Evolutionary conservation across 2,888 invertebrate species (phyloP).

Genomic region (Cephus spinipes): DNA sequence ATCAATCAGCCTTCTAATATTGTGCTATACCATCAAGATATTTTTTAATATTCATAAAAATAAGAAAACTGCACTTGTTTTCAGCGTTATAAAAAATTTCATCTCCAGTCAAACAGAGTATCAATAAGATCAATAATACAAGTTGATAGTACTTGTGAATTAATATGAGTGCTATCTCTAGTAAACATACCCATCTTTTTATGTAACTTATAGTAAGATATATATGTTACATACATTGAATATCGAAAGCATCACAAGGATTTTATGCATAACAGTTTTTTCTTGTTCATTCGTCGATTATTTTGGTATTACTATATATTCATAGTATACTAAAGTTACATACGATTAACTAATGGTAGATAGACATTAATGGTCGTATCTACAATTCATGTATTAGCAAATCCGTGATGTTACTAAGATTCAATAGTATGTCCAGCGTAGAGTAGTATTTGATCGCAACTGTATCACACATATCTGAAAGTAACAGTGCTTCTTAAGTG

Average conservation of each 20-base stretch:
- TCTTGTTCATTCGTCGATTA: slow-evolving; percentile 38
- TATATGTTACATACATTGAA: slow-evolving; percentile 23
- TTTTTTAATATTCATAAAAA: background rate
- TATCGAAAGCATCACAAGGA: slow-evolving; percentile 34
- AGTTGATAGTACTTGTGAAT: background rate
- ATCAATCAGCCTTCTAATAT: background rate
- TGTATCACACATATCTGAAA: background rate
- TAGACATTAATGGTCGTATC: slow-evolving; percentile 13
- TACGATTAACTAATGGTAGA: slow-evolving; percentile 32
- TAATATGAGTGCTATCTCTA: background rate
- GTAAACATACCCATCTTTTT: background rate
- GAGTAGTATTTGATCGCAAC: background rate
- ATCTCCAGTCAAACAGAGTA: background rate
- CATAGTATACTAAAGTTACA: slow-evolving; percentile 34
- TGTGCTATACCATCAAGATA: background rate
- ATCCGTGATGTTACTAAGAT: slow-evolving; percentile 28
- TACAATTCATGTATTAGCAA: slow-evolving; percentile 21
- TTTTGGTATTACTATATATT: slow-evolving; percentile 43
- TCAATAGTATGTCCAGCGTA: background rate
- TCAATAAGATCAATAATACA: background rate
- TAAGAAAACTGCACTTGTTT: background rate
- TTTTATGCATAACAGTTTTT: slow-evolving; percentile 30
- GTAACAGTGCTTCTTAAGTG: background rate
- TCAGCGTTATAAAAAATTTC: background rate
- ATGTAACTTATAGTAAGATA: slow-evolving; percentile 29